Evolutionary conservation across 2,797 vertebrate species (phyloP), one percentile per base, ranked within the genome.

Genomic region (Tokudaia tokunoshimensis): DNA sequence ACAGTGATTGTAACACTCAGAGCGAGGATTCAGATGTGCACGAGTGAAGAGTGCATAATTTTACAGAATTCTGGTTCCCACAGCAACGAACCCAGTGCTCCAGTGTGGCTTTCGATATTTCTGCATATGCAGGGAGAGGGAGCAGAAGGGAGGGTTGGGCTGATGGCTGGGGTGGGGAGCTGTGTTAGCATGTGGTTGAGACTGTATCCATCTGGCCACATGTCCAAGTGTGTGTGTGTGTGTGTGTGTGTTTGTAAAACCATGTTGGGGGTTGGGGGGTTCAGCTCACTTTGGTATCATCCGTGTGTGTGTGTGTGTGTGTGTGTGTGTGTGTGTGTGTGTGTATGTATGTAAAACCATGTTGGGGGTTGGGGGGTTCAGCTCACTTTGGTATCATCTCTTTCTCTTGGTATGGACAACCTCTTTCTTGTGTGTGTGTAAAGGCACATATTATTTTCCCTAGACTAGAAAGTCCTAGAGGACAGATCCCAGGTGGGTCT

Each of bases 21-120:
- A 93, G 52, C 12, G 9, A 96, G 96, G 85, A 92, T 93, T 86
- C 93, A 92, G 67, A 82, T n/a, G 81, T 44, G 50, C 72, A 10
- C 12, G 8, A 50, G 59, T 78, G 61, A 67, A 81, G 89, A 75
- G n/a, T 92, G 72, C 84, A 92, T 81, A 79, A 86, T 50, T 65
- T 65, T 91, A 55, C 87, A 92, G 84, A 80, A 83, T 44, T 55
- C 24, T 0, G 0, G 94, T 96, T 97, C 88, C 96, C 96, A 94
- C 41, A 76, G 96, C 94, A 89, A 95, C 22, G 0, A 44, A 10
- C 61, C 89, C 89, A 0, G 50, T 0, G 44, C 72, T 20, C 83
- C 31, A 0, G 52, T 3, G 26, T 31, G 24, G 85, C 37, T 88
- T 72, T 83, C 47, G 59, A 6, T 57, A 52, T 84, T 82, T 50